Base-by-base conservation (phyloP, 2,888 invertebrate genomes). In the Vannuccia rotundouncinata region DNA sequence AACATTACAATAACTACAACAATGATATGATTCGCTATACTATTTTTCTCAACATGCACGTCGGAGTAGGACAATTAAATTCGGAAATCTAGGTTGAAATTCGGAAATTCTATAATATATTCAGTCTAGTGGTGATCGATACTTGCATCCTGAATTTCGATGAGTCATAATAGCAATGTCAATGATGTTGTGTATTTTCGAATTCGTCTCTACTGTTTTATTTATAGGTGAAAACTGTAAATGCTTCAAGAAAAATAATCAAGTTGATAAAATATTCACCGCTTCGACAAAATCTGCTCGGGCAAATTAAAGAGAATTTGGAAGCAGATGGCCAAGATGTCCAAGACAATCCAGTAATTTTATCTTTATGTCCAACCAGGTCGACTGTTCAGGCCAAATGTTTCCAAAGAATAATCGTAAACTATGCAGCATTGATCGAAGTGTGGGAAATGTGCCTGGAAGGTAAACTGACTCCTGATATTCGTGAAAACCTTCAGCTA, bases 301-400 rank as follows among this genome's bases (percentile, higher is more conserved):
- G 66, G 66, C 22, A 66, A 66, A 75, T 30, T 75, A 75, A 31
- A 31, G 5, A 31, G 29, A 29, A 75, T 75, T 30, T 75, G 29
- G 76, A 75, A 75, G 76, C n/a, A 31, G 76, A 75, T 30, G 76
- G 31, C 30, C 45, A 29, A 75, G 76, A 75, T n/a, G n/a, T n/a
- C n/a, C n/a, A n/a, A n/a, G n/a, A n/a, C 22, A 75, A 10, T 75
- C 45, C 30, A 31, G 29, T n/a, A 75, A 75, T 75, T 31, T 30
- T 75, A 31, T 30, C 45, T 29, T 75, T 13, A 29, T 75, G 76
- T 75, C 76, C 76, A 75, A 75, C 76, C 76, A 75, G 76, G 31
- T 75, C 25, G 76, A 75, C 76, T 30, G 31, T 75, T 22, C 28
- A 29, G 5, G 29, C 76, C 76, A 75, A 29, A 75, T 75, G 76